Base-by-base conservation (phyloP, 2,113 vertebrate species). In the Scatophagus argus region DNA sequence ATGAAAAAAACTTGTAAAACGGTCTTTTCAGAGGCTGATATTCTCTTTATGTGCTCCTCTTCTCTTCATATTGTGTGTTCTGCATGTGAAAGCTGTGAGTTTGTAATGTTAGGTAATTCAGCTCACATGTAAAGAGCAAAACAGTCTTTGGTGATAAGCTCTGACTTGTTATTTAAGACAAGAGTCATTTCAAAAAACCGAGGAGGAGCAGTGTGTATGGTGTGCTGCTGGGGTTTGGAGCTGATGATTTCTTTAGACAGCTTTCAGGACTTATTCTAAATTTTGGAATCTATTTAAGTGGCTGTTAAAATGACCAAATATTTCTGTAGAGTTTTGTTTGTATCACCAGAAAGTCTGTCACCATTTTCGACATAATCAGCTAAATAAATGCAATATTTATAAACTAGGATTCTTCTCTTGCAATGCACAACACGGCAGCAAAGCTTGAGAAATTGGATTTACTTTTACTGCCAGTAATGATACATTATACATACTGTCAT, bases 181-280 rank as follows among this genome's bases (percentile, higher is more conserved):
- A 58, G 25, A 81, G 74, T 61, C 13, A 41, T 69, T 74, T 78
- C 6, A 70, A 58, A 65, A 41, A 74, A 54, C 41, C n/a, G 55
- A 58, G 77, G 47, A 67, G 74, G 54, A 75, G 60, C 47, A 51
- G 69, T 51, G 69, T 51, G 62, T 51, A 25, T 17, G 41, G 14
- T 62, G 41, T 27, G 43, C 62, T 69, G 62, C 72, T 77, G 55
- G 72, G 68, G 38, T 55, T 56, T 55, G 67, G 16, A 76, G 69
- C 73, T 64, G 56, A 81, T 43, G 66, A 72, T 76, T 67, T 82
- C 66, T 87, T 79, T 87, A 74, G 71, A 86, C 72, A 66, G 64
- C 21, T 41, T 75, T 82, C 67, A 74, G 56, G 38, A 66, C 52
- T 39, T 68, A 47, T 56, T 65, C 58, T 29, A 36, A 69, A 58